phyloP scores from a whole-genome alignment of 2,888 invertebrate genomes.

The Volucella bombylans region DNA sequence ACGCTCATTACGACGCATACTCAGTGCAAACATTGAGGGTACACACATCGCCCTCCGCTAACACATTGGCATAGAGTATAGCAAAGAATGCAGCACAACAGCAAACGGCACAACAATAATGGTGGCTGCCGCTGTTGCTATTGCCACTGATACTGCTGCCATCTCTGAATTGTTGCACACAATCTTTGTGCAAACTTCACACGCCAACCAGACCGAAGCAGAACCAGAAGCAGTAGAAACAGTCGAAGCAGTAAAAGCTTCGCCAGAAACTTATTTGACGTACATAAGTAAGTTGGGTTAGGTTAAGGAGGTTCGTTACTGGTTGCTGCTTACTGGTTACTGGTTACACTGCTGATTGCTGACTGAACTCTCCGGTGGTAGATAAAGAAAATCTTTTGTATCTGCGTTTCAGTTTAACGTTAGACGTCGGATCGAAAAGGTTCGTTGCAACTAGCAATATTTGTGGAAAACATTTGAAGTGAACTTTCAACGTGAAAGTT shows the following conservation, averaged over 20 bases:
- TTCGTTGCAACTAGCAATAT: slow-evolving; percentile 16
- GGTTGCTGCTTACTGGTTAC: not conserved
- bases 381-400: slow-evolving; percentile 16
- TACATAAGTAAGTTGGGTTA: slow-evolving; percentile 53
- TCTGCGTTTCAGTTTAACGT: slow-evolving; percentile 39
- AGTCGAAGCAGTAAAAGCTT: slow-evolving; percentile 51
- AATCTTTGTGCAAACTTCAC: slow-evolving; percentile 64
- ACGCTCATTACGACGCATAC: slow-evolving; percentile 55
- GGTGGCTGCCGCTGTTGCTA: slow-evolving; percentile 17
- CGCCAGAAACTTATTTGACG: slow-evolving; percentile 44
- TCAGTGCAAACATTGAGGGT: slow-evolving; percentile 26
- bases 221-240: slow-evolving; percentile 6
- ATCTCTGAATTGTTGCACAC: slow-evolving; percentile 72
- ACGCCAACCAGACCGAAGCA: not conserved
- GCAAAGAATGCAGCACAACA: slow-evolving; percentile 19
- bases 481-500: too few relatives aligned
- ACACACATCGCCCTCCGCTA: too few relatives aligned
- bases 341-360: too few relatives aligned
- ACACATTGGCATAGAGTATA: not conserved
- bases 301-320: slow-evolving; percentile 56
- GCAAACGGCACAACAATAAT: slow-evolving; percentile 29
- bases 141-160: slow-evolving; percentile 65
- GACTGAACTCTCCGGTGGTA: too few relatives aligned
- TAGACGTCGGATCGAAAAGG: slow-evolving; percentile 10
- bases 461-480: too few relatives aligned